phyloP scores from a whole-genome alignment of 2,797 vertebrate species.

The Characodon lateralis region DNA sequence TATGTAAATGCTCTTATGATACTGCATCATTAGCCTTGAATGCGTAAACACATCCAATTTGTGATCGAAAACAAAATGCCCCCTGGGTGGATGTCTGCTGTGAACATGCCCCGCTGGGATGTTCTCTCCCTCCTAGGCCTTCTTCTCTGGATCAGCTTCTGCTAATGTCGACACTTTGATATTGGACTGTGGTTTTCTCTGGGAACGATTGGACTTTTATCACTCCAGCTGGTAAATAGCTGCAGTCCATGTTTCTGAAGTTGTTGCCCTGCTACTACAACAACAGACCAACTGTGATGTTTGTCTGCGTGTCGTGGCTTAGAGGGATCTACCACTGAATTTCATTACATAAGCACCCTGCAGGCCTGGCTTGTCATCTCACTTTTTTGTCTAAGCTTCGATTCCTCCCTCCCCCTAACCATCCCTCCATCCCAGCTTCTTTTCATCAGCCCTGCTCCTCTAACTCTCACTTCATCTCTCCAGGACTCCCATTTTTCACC shows the following conservation, averaged over 20 bases:
- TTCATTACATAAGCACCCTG: constrained; percentile 70
- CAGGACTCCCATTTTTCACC: constrained; percentile 67
- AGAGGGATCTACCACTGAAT: constrained; percentile 71
- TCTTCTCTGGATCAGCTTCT: constrained; percentile 34
- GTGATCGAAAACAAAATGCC: constrained; percentile 43
- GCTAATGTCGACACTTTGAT: constrained; percentile 59
- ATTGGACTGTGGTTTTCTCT: constrained; percentile 34
- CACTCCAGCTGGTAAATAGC: constrained; percentile 74
- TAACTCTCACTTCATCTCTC: constrained; percentile 59
- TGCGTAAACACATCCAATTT: constrained; percentile 32
- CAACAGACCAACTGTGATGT: constrained; percentile 72
- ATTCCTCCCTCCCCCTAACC: constrained; percentile 53
- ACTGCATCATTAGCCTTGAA: constrained; percentile 36
- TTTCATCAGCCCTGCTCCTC: constrained; percentile 53
- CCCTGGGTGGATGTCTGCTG: constrained; percentile 32
- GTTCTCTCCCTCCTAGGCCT: constrained; percentile 39
- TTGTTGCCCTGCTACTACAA: constrained; percentile 64
- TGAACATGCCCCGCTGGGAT: constrained; percentile 48
- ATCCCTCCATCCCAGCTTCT: constrained; percentile 60
- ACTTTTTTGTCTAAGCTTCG: constrained; percentile 71
- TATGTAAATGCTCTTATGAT: constrained; percentile 8
- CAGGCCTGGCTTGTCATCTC: constrained; percentile 74
- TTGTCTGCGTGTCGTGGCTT: constrained; percentile 74
- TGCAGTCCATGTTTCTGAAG: constrained; percentile 73
- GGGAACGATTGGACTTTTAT: constrained; percentile 63